A percentile compares a stretch with the other conserved stretches of the same genome.
These are phyloP conservation scores for Hypsopygia costalis DNA, from an alignment of 2,888 invertebrate genomes.

Conservation along the genomic window DNA sequence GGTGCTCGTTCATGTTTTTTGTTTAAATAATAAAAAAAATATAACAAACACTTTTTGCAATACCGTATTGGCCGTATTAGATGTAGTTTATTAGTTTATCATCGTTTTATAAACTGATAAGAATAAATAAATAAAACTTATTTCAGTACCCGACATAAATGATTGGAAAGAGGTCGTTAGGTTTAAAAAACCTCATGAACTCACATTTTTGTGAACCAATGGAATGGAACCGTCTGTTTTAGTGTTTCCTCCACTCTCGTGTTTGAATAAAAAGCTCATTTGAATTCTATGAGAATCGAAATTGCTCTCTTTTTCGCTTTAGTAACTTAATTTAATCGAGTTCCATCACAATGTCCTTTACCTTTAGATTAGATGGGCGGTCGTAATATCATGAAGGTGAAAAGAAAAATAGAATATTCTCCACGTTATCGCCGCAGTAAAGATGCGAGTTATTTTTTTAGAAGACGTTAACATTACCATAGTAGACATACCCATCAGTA, in stretches of 20 bases:
- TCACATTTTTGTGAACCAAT: conserved; percentile 45
- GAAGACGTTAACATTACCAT: not conserved
- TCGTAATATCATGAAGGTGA: conserved; percentile 38
- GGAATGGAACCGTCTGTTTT: conserved; percentile 58
- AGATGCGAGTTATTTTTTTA: not conserved
- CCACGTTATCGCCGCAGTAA: not conserved
- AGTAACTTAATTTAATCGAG: conserved; percentile 78
- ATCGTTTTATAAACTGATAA: no score
- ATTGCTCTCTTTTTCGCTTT: conserved; percentile 73
- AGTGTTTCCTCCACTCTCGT: conserved; percentile 55
- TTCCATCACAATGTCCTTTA: conserved; percentile 63
- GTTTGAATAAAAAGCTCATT: conserved; percentile 79
- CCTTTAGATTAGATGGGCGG: conserved; percentile 54
- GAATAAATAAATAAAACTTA: no score
- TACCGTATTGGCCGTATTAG: no score
- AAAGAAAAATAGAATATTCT: conserved; percentile 30
- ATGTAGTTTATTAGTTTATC: no score
- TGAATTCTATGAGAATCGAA: conserved; percentile 78
- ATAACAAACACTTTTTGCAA: no score
- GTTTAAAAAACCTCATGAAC: conserved; percentile 40
- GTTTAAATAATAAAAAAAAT: no score
- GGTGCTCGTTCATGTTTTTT: no score
- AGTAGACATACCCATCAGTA: no score
- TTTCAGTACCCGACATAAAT: no score
- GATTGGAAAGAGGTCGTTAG: no score